These are phyloP conservation scores for Bombycilla garrulus DNA, from an alignment of 2,113 vertebrate species.

Conservation along the genomic window DNA sequence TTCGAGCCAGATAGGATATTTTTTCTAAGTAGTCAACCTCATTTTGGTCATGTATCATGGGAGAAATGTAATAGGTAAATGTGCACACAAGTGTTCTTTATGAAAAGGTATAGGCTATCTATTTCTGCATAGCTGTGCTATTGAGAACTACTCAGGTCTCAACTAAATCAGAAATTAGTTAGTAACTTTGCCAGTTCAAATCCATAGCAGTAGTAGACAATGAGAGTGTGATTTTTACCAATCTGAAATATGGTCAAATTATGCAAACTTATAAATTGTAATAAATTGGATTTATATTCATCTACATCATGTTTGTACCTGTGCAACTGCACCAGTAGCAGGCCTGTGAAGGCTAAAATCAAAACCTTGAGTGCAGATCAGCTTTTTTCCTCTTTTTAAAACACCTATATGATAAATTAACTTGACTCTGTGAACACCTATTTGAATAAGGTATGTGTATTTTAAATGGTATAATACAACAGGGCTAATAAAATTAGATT, in stretches of 20 bases:
- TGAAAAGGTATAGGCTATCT: background rate
- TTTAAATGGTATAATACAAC: conserved; percentile 21
- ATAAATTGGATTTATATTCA: background rate
- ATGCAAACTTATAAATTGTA: background rate
- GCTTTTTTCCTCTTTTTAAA: background rate
- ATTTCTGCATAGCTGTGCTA: background rate
- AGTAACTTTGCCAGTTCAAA: background rate
- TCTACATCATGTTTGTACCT: background rate
- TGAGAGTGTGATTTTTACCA: background rate
- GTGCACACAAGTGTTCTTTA: background rate
- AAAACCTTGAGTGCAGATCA: background rate
- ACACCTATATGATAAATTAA: background rate
- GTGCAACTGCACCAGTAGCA: background rate
- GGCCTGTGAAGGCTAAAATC: background rate
- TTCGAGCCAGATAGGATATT: background rate
- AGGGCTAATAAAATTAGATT: conserved; percentile 50
- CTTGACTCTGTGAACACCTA: background rate
- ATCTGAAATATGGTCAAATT: background rate
- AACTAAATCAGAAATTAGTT: background rate
- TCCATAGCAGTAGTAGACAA: background rate
- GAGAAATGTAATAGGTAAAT: background rate
- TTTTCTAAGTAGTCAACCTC: background rate
- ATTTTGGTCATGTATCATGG: background rate
- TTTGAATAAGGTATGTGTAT: background rate
- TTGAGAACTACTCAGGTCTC: background rate